Conservation (phyloP, 2,797 vertebrate genomes). For the Philypnodon macrostomus region DNA sequence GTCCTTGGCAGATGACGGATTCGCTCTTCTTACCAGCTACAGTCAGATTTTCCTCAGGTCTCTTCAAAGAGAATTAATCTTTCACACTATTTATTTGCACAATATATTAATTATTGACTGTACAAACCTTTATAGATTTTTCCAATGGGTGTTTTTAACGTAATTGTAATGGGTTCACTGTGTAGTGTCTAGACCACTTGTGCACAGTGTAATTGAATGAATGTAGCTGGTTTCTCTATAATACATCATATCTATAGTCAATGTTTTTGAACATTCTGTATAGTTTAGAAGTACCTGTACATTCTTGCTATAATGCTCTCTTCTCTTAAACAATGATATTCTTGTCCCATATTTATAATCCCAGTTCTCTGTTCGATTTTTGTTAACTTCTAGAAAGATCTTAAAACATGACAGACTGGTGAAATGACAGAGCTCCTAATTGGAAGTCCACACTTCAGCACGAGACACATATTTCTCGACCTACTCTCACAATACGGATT, state of each 20-base stretch:
- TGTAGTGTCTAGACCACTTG: no score
- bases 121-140: conserved; percentile 20
- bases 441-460: conserved; percentile 13
- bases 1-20: conserved; percentile 70
- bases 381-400: neutral
- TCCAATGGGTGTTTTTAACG: neutral
- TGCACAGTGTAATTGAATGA: no score
- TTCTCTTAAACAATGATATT: no score
- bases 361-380: neutral
- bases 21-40: conserved; percentile 55
- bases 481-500: conserved; percentile 27
- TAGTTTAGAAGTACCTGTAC: no score
- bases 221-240: no score
- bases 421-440: conserved; percentile 4
- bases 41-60: conserved; percentile 57
- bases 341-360: neutral
- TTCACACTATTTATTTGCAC: conserved; percentile 34
- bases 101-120: conserved; percentile 25
- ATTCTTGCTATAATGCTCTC: no score
- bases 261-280: no score
- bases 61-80: conserved; percentile 41
- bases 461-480: conserved; percentile 34
- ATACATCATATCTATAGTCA: no score
- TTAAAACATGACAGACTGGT: conserved; percentile 1
- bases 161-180: neutral